Conservation (phyloP, 2,888 invertebrate species). For the Elmis aenea region DNA sequence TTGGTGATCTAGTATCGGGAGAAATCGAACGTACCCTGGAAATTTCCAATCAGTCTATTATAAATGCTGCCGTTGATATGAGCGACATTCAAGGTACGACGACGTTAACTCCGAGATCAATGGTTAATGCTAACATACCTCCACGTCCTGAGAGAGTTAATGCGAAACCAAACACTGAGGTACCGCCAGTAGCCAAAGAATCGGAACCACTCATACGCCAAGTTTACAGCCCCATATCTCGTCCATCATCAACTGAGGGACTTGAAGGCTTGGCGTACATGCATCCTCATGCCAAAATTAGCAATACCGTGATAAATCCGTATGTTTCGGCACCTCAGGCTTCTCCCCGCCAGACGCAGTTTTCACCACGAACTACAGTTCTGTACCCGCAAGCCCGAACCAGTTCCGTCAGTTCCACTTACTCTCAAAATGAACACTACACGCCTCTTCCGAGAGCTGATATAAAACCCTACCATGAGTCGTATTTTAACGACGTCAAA, state of each 20-base stretch:
- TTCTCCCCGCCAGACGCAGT: constrained; percentile 35
- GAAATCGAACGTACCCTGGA: constrained; percentile 86
- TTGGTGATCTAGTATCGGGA: constrained; percentile 82
- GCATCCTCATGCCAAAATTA: constrained; percentile 38
- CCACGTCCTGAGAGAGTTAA: constrained; percentile 57
- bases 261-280: constrained; percentile 42
- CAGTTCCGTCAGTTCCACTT: constrained; percentile 26
- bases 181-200: constrained; percentile 31
- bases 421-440: constrained; percentile 43
- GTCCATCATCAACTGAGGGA: constrained; percentile 52
- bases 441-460: constrained; percentile 64
- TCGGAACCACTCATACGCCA: constrained; percentile 39
- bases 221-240: constrained; percentile 54
- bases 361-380: constrained; percentile 42
- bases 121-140: constrained; percentile 54
- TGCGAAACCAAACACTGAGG: constrained; percentile 43
- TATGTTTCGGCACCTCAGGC: constrained; percentile 34
- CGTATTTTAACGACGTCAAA: constrained; percentile 62
- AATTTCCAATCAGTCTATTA: constrained; percentile 83
- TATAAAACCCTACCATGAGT: constrained; percentile 67
- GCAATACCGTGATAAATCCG: constrained; percentile 25
- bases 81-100: constrained; percentile 60
- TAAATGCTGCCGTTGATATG: constrained; percentile 85
- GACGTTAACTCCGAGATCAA: constrained; percentile 45
- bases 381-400: constrained; percentile 36